phyloP scores from a whole-genome alignment of 2,888 invertebrate genomes.

The Tridacna crocea region DNA sequence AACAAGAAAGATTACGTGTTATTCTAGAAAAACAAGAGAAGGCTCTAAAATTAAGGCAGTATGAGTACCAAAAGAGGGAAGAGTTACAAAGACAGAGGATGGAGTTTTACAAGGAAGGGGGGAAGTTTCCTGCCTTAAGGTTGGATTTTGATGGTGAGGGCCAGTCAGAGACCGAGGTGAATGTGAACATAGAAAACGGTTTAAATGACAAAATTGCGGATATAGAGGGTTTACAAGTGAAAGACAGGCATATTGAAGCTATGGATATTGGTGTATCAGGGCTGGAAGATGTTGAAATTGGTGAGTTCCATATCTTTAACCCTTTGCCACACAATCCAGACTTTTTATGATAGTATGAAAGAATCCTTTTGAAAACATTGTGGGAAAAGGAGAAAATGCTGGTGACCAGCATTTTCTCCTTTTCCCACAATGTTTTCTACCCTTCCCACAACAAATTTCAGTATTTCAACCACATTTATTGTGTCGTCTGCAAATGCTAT shows the following conservation, averaged over 20 bases:
- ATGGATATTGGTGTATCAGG: slow-evolving; percentile 13
- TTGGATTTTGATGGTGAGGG: slow-evolving; percentile 50
- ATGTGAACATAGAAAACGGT: neutral
- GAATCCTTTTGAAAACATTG: neutral
- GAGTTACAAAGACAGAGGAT: slow-evolving; percentile 64
- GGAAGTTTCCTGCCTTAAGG: slow-evolving; percentile 59
- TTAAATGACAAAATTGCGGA: neutral
- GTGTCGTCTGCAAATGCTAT: too few relatives aligned
- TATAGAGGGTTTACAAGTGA: neutral
- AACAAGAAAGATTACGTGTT: slow-evolving; percentile 70
- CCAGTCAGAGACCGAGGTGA: slow-evolving; percentile 14
- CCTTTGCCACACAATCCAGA: too few relatives aligned
- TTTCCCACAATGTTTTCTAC: neutral
- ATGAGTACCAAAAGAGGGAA: slow-evolving; percentile 61
- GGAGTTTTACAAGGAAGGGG: slow-evolving; percentile 65
- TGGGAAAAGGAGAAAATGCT: neutral
- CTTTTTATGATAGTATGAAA: too few relatives aligned
- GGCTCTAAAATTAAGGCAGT: slow-evolving; percentile 63
- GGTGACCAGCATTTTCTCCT: neutral
- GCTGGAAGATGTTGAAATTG: slow-evolving; percentile 29
- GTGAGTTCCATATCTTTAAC: slow-evolving; percentile 10
- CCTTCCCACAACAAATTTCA: too few relatives aligned
- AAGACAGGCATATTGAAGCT: slow-evolving; percentile 1
- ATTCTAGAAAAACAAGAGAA: slow-evolving; percentile 73
- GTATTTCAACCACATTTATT: too few relatives aligned